phyloP scores from a whole-genome alignment of 1,140 invertebrate species.

The Gonioctena quinquepunctata region DNA sequence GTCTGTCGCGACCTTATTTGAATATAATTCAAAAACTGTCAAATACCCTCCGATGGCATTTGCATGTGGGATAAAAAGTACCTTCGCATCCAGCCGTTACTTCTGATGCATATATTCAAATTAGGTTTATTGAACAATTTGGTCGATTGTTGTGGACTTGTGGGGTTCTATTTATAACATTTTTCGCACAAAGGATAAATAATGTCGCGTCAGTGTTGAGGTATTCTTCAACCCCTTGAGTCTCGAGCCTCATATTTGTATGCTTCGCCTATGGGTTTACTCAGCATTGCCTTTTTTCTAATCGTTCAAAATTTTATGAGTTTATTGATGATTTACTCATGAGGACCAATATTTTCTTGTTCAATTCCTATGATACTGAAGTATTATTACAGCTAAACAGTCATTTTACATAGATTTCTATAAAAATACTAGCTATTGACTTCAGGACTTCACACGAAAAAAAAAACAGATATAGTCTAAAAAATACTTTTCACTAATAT shows the following conservation, averaged over 20 bases:
- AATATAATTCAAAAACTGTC: conserved; percentile 53
- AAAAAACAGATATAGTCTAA: too few species aligned
- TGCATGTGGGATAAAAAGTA: conserved; percentile 42
- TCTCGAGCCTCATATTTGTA: not conserved
- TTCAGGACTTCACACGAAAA: too few species aligned
- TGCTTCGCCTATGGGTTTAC: not conserved
- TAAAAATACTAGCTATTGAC: too few species aligned
- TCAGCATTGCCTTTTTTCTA: too few species aligned
- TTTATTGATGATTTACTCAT: too few species aligned
- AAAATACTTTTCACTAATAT: too few species aligned
- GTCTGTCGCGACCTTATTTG: conserved; percentile 40
- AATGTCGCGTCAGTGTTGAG: conserved; percentile 17
- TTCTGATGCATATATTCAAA: conserved; percentile 22
- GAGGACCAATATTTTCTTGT: too few species aligned
- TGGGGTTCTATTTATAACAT: conserved; percentile 9
- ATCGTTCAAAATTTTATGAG: too few species aligned
- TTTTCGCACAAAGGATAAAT: conserved; percentile 19
- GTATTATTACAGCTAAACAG: too few species aligned
- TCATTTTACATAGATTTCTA: too few species aligned
- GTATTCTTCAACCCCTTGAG: conserved; percentile 17
- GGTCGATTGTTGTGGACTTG: conserved; percentile 14
- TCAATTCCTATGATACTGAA: too few species aligned
- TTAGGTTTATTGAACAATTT: conserved; percentile 21
- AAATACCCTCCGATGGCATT: conserved; percentile 47
- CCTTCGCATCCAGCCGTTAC: conserved; percentile 15